These are phyloP conservation scores for Chloropsis hardwickii DNA, from an alignment of 2,113 vertebrate species.

Conservation along the genomic window DNA sequence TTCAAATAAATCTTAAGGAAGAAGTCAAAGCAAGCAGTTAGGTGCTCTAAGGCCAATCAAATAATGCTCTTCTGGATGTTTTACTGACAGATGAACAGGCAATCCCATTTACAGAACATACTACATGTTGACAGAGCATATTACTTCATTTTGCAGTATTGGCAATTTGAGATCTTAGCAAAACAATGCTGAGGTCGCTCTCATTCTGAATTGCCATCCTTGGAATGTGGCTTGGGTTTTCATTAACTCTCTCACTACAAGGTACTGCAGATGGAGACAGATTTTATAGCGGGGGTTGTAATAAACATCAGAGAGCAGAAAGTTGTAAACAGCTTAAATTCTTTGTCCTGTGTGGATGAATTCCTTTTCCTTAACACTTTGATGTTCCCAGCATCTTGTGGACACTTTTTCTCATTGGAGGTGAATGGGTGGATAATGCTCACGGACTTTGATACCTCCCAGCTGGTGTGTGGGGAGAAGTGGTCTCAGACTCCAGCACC, in stretches of 20 bases:
- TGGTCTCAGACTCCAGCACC: neutral
- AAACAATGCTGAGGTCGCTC: slow-evolving; percentile 66
- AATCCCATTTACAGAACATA: slow-evolving; percentile 47
- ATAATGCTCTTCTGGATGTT: slow-evolving; percentile 8
- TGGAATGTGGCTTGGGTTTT: slow-evolving; percentile 62
- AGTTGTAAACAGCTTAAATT: slow-evolving; percentile 8
- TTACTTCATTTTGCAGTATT: slow-evolving; percentile 67
- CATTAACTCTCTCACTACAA: slow-evolving; percentile 61
- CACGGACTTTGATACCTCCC: neutral
- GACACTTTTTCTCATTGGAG: neutral
- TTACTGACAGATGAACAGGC: slow-evolving; percentile 47
- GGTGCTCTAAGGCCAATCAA: neutral
- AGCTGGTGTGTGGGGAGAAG: slow-evolving; percentile 22
- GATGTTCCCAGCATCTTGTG: neutral
- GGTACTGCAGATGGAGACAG: neutral
- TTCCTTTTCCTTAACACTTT: neutral
- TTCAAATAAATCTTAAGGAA: neutral
- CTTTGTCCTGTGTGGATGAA: neutral
- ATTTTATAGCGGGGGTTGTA: neutral
- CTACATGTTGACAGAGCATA: slow-evolving; percentile 63
- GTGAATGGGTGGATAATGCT: neutral
- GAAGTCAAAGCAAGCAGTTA: neutral
- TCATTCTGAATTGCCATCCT: slow-evolving; percentile 64
- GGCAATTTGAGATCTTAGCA: slow-evolving; percentile 70
- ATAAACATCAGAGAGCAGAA: slow-evolving; percentile 9